phyloP scores from a whole-genome alignment of 2,888 invertebrate genomes.

The Caenorhabditis japonica region DNA sequence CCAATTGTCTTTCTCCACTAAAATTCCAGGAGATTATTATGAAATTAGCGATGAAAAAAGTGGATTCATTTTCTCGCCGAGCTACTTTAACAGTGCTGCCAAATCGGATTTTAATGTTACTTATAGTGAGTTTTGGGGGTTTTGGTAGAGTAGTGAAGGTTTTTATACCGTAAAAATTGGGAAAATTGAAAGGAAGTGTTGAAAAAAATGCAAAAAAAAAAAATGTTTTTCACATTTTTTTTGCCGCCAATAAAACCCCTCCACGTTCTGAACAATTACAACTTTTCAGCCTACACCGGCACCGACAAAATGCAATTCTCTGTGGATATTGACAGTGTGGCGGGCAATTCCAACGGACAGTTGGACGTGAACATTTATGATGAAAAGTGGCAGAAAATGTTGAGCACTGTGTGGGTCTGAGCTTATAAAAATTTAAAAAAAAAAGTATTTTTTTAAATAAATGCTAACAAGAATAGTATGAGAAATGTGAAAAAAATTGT shows the following conservation, averaged over 20 bases:
- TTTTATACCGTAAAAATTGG: no score
- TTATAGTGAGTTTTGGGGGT: constrained; percentile 23
- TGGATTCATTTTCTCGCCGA: constrained; percentile 44
- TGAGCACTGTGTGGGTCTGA: constrained; percentile 33
- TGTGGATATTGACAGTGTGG: constrained; percentile 15
- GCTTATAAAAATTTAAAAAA: no score
- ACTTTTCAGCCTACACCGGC: constrained; percentile 20
- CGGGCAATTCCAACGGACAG: constrained; percentile 3
- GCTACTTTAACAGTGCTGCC: constrained; percentile 18
- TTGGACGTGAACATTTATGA: constrained; percentile 33
- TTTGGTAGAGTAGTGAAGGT: no score
- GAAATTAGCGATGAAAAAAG: constrained; percentile 1
- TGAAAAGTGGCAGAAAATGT: constrained; percentile 8
- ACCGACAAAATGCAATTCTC: constrained; percentile 12
- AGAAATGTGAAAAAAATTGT: no score
- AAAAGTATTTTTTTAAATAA: background rate
- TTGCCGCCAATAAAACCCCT: no score
- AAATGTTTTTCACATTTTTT: no score
- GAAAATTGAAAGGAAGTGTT: no score
- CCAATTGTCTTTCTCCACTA: constrained; percentile 4
- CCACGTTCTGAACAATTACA: no score
- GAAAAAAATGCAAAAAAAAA: no score
- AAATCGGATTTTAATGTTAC: constrained; percentile 28
- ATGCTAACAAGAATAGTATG: no score
- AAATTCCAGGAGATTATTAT: constrained; percentile 7